Base-by-base conservation (phyloP, 1,140 invertebrate genomes). In the Chlorops oryzae region DNA sequence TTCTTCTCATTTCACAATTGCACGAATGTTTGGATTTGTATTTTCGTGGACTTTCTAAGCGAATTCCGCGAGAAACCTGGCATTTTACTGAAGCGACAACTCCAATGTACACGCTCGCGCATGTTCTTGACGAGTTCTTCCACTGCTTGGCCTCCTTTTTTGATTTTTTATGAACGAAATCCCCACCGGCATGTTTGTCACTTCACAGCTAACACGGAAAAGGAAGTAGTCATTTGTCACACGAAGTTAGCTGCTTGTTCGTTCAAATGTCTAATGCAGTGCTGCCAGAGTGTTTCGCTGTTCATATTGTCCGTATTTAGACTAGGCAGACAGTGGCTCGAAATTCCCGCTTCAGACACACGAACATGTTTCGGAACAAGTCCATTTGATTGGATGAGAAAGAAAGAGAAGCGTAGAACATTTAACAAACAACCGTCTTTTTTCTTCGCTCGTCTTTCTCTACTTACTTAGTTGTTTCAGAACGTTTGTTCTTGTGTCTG, bases 141-240 rank as follows among this genome's bases (percentile, higher is more conserved):
- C 39, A 59, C 34, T 56, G 58, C 56, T 59, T 51, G 24, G 39
- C 23, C 47, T 55, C 48, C 58, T 63, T 62, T 56, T 57, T 56
- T 41, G 40, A 40, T 42, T 58, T 61, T 62, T 71, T 65, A 55
- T 51, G 42, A n/a, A n/a, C n/a, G 34, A 47, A 49, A 55, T 54
- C 57, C 69, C 59, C 65, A 72, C 69, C 69, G 69, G 69, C 69
- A 72, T 72, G 69, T 72, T 71, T 71, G 61, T 68, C 69, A 62
- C 67, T 63, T 71, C 60, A 67, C 65, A 71, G 65, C 65, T 69
- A 66, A 66, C 68, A 65, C 63, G 68, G 65, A 69, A 71, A 71
- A 71, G 68, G 69, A 71, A 71, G 68, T 67, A 45, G 45, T 46
- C 18, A 42, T 59, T 58, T 39, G 28, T 15, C 23, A 34, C 21